phyloP scores from a whole-genome alignment of 35 echinoderm and acorn worm genomes.

The Anneissia japonica region DNA sequence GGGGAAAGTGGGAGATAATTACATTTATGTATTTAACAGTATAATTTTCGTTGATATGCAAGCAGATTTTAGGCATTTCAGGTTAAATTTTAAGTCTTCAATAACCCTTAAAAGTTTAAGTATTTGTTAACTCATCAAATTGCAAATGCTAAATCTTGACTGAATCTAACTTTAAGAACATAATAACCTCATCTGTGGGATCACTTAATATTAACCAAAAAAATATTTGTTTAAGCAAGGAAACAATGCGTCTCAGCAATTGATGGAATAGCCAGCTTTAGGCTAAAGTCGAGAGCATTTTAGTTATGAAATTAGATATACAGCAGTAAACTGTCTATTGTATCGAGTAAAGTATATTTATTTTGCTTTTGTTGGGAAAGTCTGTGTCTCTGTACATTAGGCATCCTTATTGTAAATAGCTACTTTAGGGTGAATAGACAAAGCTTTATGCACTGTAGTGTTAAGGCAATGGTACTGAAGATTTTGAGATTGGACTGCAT shows the following conservation, averaged over 20 bases:
- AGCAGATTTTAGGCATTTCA: too few relatives aligned
- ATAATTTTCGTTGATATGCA: too few relatives aligned
- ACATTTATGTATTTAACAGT: too few relatives aligned
- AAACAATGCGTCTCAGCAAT: background rate
- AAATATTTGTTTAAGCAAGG: background rate
- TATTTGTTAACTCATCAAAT: background rate
- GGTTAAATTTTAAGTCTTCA: too few relatives aligned
- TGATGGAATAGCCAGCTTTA: background rate
- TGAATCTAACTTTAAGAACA: background rate
- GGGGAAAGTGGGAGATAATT: too few relatives aligned
- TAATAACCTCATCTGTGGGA: background rate
- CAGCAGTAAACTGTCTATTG: background rate
- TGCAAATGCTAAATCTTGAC: background rate
- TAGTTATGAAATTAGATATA: background rate
- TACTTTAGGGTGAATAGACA: background rate
- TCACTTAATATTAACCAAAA: background rate
- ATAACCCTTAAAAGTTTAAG: too few relatives aligned
- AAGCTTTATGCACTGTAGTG: background rate
- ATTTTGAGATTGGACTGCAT: too few relatives aligned
- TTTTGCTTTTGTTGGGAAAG: background rate
- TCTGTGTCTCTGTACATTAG: background rate
- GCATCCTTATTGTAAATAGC: background rate
- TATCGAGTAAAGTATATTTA: background rate
- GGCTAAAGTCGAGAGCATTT: background rate
- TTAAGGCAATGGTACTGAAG: too few relatives aligned